Evolutionary conservation across 2,113 vertebrate genomes (phyloP).

Genomic region (Ceyx cyanopectus): DNA sequence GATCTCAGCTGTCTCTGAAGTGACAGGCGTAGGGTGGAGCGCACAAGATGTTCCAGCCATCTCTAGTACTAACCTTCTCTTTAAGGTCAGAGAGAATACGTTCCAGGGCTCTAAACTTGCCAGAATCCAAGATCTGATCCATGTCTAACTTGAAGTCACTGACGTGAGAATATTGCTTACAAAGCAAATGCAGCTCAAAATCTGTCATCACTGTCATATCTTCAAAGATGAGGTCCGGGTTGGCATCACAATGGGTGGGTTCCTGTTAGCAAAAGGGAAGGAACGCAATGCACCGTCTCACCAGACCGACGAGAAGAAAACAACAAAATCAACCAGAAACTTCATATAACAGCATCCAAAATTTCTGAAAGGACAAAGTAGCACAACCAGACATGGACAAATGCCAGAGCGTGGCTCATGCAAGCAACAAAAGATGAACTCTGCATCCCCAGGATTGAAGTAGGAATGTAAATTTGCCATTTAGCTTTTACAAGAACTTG

Average conservation of each 20-base stretch:
- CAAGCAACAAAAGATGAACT: neutral
- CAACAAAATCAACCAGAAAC: neutral
- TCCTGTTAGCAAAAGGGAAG: constrained; percentile 81
- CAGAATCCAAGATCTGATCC: constrained; percentile 89
- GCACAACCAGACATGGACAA: neutral
- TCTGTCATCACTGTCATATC: constrained; percentile 99
- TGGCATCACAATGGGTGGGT: constrained; percentile 90
- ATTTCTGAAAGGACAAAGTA: neutral
- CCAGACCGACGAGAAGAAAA: neutral
- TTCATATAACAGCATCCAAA: neutral
- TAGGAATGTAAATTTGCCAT: neutral
- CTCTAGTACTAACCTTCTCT: constrained; percentile 80
- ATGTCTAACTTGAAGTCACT: constrained; percentile 84
- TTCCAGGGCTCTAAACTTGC: constrained; percentile 89
- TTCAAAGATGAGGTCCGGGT: constrained; percentile 92
- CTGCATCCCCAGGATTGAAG: neutral
- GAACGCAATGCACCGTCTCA: neutral
- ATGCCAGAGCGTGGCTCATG: neutral
- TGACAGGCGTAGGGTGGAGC: rapidly evolving
- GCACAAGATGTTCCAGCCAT: neutral
- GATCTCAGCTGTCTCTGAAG: neutral
- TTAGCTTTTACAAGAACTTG: neutral
- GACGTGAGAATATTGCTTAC: constrained; percentile 88
- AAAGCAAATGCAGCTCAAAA: constrained; percentile 93
- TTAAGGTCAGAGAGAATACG: constrained; percentile 85